Evolutionary conservation across 2,888 invertebrate species (phyloP), one percentile per base, ranked within the genome.

Genomic region (Erynnis tages): DNA sequence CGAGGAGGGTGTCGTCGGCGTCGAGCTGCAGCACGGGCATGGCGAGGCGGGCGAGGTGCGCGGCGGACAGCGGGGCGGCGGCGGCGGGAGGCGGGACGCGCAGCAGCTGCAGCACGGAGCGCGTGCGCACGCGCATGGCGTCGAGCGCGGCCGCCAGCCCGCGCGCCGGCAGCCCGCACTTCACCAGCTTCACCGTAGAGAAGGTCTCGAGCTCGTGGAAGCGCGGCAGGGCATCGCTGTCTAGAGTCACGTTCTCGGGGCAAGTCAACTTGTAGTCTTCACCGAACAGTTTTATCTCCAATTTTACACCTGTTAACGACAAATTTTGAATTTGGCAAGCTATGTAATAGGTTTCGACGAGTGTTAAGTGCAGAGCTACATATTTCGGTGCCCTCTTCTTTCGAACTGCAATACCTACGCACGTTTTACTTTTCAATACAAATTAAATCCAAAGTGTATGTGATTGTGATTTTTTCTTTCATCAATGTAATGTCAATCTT

Each of bases 61-160:
- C 41, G 19, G 34, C 30, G n/a, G 54, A 90, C 45, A 91, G 91
- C 69, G 95, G 95, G 11, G 3, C 21, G 96, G 76, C 70, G 95
- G 95, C 4, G 95, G 76, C 64, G 87, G 82, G 0, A 91, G 50
- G 14, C 17, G 92, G 50, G 77, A 80, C 65, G 38, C 41, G 17
- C 74, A 95, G 95, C 53, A 96, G 81, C 40, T 91, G 91, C 0
- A 93, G 91, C 35, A 94, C 85, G 27, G 86, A 82, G 76, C 94
- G 94, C 38, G 59, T 59, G 50, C 23, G 41, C 41, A 59, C 56
- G 59, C 58, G 49, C 52, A 58, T 59, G 43, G 54, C 52, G 16
- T 10, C 35, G 16, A 59, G 58, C 16, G 57, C 54, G 48, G 19
- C 43, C 29, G 50, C 54, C 56, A 58, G 57, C 8, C 49, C 47